phyloP scores from a whole-genome alignment of 2,113 vertebrate species.

The Aptenodytes forsteri region DNA sequence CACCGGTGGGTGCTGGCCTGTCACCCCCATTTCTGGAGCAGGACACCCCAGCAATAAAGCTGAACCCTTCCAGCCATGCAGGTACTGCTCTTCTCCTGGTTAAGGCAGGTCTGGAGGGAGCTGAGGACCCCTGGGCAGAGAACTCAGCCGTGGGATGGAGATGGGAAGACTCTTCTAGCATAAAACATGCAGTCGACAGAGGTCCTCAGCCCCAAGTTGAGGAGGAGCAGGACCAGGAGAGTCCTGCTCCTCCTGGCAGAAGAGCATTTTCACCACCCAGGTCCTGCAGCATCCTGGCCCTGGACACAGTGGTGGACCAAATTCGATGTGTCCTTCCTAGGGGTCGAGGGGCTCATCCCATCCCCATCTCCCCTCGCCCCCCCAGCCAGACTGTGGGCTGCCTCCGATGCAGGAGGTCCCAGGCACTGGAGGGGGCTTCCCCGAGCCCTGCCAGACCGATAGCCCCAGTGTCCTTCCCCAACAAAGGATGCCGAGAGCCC shows the following conservation, averaged over 20 bases:
- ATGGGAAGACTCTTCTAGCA: background rate
- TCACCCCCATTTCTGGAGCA: background rate
- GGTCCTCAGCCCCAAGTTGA: too few relatives aligned
- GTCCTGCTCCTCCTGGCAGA: background rate
- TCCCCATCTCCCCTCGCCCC: background rate
- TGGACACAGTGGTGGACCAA: background rate
- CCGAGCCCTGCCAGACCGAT: background rate
- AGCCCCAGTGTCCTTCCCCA: background rate
- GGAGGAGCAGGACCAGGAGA: background rate
- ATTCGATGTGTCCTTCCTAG: fast-evolving
- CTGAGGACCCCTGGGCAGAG: background rate
- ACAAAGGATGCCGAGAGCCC: background rate
- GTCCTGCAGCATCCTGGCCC: background rate
- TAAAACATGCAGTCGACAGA: fast-evolving
- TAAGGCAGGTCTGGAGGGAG: background rate
- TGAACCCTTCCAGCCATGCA: background rate
- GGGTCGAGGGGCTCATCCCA: fast-evolving
- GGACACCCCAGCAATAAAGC: background rate
- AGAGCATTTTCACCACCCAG: background rate
- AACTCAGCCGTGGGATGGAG: background rate
- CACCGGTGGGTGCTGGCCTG: background rate
- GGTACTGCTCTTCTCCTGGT: background rate
- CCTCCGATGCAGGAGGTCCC: background rate
- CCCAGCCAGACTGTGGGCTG: background rate
- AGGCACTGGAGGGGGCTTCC: background rate